Evolutionary conservation across 2,113 vertebrate genomes (phyloP).

Genomic region (Glaucidium brasilianum): DNA sequence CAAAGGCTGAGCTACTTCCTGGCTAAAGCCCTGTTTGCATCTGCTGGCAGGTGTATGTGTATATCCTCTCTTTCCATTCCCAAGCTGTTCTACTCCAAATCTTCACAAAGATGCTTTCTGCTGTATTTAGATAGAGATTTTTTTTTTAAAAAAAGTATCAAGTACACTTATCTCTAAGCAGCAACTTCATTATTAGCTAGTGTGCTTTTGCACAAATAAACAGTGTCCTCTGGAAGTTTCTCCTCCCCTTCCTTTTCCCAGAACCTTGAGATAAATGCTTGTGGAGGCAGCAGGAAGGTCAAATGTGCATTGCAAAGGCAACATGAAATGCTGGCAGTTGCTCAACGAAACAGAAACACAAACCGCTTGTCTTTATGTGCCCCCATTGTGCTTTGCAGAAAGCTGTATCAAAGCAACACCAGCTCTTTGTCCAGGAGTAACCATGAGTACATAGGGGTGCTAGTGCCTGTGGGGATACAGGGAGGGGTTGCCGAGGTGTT

Average conservation of each 20-base stretch:
- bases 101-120: not conserved
- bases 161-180: not conserved
- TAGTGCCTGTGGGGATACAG: not conserved
- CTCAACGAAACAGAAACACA: not conserved
- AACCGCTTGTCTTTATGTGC: not conserved
- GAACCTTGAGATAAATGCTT: not conserved
- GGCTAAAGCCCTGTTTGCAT: not conserved
- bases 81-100: not conserved
- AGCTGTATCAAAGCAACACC: not conserved
- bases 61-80: not conserved
- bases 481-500: not conserved
- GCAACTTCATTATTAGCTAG: not conserved
- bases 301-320: not conserved
- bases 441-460: rapidly evolving
- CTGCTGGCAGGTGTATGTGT: not conserved
- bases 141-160: not conserved
- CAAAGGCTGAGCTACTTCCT: not conserved
- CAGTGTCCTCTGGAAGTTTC: not conserved
- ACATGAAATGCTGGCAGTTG: rapidly evolving
- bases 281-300: not conserved
- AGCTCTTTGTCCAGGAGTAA: not conserved
- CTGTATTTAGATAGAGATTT: not conserved
- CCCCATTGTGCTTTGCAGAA: not conserved
- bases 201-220: not conserved
- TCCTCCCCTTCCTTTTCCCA: not conserved